These are phyloP conservation scores for Euplagia quadripunctaria DNA, from an alignment of 2,888 invertebrate species.

Conservation along the genomic window DNA sequence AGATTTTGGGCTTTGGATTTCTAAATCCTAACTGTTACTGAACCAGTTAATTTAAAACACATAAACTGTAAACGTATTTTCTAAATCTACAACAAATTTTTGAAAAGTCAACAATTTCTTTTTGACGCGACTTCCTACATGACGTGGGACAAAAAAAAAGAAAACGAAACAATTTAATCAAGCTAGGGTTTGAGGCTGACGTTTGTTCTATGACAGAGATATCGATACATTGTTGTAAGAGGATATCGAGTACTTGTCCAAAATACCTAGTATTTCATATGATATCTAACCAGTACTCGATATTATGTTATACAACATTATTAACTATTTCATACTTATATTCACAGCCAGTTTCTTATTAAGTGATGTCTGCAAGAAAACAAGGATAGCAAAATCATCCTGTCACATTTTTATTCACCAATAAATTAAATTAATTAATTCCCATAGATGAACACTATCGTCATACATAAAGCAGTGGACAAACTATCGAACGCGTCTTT, in stretches of 20 bases:
- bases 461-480: no score
- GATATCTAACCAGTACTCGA: not conserved
- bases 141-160: constrained; percentile 41
- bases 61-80: constrained; percentile 1
- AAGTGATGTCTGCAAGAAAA: no score
- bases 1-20: not conserved
- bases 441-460: no score
- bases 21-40: not conserved
- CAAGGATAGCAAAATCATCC: no score
- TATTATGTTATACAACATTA: not conserved
- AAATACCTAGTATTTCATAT: not conserved
- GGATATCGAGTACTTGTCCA: not conserved
- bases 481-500: no score
- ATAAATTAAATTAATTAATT: no score
- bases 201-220: not conserved
- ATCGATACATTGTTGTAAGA: not conserved
- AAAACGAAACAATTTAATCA: not conserved
- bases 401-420: no score
- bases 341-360: no score
- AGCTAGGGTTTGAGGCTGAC: not conserved
- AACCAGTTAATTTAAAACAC: not conserved
- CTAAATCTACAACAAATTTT: constrained; percentile 12
- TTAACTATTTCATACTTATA: not conserved
- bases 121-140: constrained; percentile 33
- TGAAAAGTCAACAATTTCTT: constrained; percentile 21